Evolutionary conservation across 1,140 invertebrate species (phyloP).

Genomic region (Ctenoplectra terminalis): DNA sequence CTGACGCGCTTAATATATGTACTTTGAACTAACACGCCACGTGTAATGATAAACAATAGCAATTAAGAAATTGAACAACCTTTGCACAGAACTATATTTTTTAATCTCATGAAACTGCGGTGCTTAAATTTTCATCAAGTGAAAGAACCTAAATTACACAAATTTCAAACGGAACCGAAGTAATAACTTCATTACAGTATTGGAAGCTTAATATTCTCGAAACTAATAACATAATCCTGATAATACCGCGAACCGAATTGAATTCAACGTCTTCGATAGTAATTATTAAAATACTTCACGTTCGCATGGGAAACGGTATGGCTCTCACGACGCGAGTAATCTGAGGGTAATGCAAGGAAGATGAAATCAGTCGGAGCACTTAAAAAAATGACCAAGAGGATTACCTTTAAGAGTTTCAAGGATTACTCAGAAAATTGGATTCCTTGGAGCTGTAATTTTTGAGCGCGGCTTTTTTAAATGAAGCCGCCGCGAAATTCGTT

Average conservation of each 20-base stretch:
- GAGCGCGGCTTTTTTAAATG: not conserved
- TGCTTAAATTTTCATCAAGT: not conserved
- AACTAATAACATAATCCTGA: not conserved
- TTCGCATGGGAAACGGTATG: not conserved
- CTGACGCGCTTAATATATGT: too few relatives aligned
- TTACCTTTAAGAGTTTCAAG: conserved; percentile 13
- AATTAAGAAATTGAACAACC: not conserved
- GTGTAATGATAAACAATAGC: not conserved
- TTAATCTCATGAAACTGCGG: not conserved
- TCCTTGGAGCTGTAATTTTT: not conserved
- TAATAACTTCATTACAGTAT: too few relatives aligned
- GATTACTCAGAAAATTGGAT: conserved; percentile 32
- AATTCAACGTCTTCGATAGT: not conserved
- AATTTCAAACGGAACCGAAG: too few relatives aligned
- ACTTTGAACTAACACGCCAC: not conserved
- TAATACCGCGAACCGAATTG: not conserved
- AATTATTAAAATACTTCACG: not conserved
- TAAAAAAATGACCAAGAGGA: conserved; percentile 16
- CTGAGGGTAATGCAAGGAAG: not conserved
- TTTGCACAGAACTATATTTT: not conserved
- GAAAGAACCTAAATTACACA: too few relatives aligned
- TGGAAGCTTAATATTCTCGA: not conserved
- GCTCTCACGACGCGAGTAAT: not conserved
- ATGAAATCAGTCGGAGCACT: conserved; percentile 1
- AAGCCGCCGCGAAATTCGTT: not conserved